phyloP scores from a whole-genome alignment of 1,140 invertebrate species.

The Oscheius sp. region DNA sequence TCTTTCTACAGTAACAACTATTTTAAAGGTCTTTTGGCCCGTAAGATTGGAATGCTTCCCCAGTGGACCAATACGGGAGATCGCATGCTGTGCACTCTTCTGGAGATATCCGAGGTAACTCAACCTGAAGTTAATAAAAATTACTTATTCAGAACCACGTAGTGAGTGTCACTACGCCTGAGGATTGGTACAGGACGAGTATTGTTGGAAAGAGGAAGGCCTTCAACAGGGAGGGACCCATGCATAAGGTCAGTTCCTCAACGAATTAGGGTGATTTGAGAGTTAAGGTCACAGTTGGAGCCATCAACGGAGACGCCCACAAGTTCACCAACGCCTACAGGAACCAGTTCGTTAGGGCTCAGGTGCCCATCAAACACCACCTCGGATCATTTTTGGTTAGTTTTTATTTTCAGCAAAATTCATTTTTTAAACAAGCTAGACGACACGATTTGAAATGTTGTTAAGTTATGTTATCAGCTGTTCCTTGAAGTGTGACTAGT shows the following conservation, averaged over 20 bases:
- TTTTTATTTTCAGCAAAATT: background rate
- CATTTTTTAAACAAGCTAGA: too few relatives aligned
- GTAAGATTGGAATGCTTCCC: slow-evolving; percentile 88
- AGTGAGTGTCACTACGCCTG: slow-evolving; percentile 48
- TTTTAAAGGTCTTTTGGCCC: slow-evolving; percentile 77
- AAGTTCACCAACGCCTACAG: slow-evolving; percentile 83
- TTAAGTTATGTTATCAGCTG: background rate
- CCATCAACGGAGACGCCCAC: slow-evolving; percentile 44
- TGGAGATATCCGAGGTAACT: slow-evolving; percentile 38
- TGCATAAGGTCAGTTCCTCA: slow-evolving; percentile 49
- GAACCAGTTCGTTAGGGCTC: slow-evolving; percentile 78
- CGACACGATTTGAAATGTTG: background rate
- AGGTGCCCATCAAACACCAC: slow-evolving; percentile 82
- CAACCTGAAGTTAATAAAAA: background rate
- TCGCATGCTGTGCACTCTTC: slow-evolving; percentile 54
- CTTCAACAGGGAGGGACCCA: slow-evolving; percentile 48
- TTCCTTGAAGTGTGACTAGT: background rate
- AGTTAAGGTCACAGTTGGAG: slow-evolving; percentile 55
- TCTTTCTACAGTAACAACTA: background rate
- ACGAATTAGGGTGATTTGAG: background rate
- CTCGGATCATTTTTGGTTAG: slow-evolving; percentile 74
- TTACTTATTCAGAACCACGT: slow-evolving; percentile 47
- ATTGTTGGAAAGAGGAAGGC: slow-evolving; percentile 56
- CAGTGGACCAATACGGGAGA: slow-evolving; percentile 70
- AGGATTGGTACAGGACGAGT: slow-evolving; percentile 48